phyloP scores from a whole-genome alignment of 1,140 invertebrate genomes.

The Geopemphigus sp. region DNA sequence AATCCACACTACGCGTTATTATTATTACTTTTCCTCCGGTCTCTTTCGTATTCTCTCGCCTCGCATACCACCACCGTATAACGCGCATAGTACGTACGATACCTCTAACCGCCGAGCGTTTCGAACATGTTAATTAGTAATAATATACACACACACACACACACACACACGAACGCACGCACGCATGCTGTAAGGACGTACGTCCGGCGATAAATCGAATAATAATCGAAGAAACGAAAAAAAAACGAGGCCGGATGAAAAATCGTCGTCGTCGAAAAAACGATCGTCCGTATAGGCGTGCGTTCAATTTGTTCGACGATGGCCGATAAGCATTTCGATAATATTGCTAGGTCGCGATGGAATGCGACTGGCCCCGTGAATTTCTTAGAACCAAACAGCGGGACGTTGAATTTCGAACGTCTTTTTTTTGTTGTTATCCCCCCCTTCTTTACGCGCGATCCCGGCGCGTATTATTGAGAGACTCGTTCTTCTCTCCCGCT shows the following conservation, averaged over 20 bases:
- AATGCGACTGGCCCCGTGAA: slow-evolving; percentile 46
- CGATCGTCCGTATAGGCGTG: background rate
- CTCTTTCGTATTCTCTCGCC: background rate
- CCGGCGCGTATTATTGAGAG: slow-evolving; percentile 1
- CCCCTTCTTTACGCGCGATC: background rate
- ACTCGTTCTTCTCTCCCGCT: slow-evolving; percentile 15
- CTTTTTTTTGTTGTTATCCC: slow-evolving; percentile 23
- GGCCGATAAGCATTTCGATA: slow-evolving; percentile 32
- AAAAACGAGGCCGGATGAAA: background rate
- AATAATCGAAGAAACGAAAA: background rate
- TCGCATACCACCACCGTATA: background rate
- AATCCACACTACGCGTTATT: background rate
- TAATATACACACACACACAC: background rate
- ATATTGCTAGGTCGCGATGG: slow-evolving; percentile 14
- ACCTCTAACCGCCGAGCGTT: background rate
- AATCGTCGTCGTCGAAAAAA: background rate
- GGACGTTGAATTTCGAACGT: slow-evolving; percentile 43
- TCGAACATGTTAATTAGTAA: background rate
- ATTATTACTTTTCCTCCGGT: background rate
- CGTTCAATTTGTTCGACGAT: slow-evolving; percentile 27
- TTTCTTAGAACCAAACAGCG: slow-evolving; percentile 48
- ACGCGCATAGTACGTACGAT: background rate
- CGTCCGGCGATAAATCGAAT: background rate
- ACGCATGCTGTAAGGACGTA: too few species aligned
- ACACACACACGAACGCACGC: too few species aligned